Conservation (phyloP, 1,140 invertebrate species). For the Proctacanthus coquilletti region DNA sequence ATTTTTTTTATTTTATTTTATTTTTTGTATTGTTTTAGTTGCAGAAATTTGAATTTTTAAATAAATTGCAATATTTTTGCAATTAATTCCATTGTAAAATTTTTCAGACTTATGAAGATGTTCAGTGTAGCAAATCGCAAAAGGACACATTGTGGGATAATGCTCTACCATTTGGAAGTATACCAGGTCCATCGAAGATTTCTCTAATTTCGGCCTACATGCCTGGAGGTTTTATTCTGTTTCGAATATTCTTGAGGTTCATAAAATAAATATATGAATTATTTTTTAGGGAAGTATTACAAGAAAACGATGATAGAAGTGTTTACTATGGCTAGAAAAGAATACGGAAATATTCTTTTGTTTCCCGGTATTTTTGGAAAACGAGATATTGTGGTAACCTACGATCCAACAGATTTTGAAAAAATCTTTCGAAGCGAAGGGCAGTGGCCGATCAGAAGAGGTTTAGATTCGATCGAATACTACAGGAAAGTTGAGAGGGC, state of each 20-base stretch:
- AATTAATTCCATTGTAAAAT: too few species aligned
- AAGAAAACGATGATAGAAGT: constrained; percentile 13
- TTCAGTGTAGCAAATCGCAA: too few species aligned
- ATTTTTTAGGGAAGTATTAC: constrained; percentile 17
- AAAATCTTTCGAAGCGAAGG: constrained; percentile 20
- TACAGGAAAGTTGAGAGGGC: constrained; percentile 13
- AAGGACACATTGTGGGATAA: too few species aligned
- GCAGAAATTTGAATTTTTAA: too few species aligned
- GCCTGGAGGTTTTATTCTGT: constrained; percentile 2
- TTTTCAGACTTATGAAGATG: too few species aligned
- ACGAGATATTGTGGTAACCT: constrained; percentile 16
- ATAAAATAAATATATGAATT: too few species aligned
- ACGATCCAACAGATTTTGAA: constrained; percentile 21
- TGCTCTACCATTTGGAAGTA: constrained; percentile 2
- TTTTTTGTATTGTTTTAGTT: too few species aligned
- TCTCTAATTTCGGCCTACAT: not conserved
- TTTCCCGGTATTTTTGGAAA: constrained; percentile 17
- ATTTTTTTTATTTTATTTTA: too few species aligned
- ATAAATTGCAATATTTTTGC: too few species aligned
- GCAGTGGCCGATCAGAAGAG: constrained; percentile 16
- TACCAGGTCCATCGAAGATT: constrained; percentile 2
- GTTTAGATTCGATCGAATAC: constrained; percentile 16
- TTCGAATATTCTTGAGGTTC: too few species aligned
- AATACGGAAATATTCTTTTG: constrained; percentile 16
- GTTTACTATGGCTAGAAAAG: constrained; percentile 12